Conservation (phyloP, 2,113 vertebrate genomes). For the pig (Sus scrofa) region T2T-Sscrofa CM000824.6:113622001-113622500, state of each 20-base stretch:
- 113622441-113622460: neutral
- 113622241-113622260: neutral
- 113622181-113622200: neutral
- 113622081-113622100: slow-evolving; percentile 16
- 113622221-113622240: slow-evolving; percentile 47
- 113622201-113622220: slow-evolving; percentile 54
- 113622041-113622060: slow-evolving; percentile 16
- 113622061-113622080: slow-evolving; percentile 36
- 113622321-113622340: neutral
- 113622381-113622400: slow-evolving; percentile 29
- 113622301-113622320: neutral
- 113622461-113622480: neutral
- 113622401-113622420: neutral
- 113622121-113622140: slow-evolving; percentile 25
- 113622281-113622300: slow-evolving; percentile 17
- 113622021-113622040: neutral
- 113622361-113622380: slow-evolving; percentile 36
- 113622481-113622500: neutral
- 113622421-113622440: neutral
- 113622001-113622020: neutral
- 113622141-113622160: slow-evolving; percentile 73
- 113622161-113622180: slow-evolving; percentile 49
- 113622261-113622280: neutral
- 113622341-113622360: slow-evolving; percentile 22
- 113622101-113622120: slow-evolving; percentile 2